Evolutionary conservation across 2,797 vertebrate species (phyloP), one percentile per base, ranked within the genome.

Genomic region (Thamnophis elegans): DNA sequence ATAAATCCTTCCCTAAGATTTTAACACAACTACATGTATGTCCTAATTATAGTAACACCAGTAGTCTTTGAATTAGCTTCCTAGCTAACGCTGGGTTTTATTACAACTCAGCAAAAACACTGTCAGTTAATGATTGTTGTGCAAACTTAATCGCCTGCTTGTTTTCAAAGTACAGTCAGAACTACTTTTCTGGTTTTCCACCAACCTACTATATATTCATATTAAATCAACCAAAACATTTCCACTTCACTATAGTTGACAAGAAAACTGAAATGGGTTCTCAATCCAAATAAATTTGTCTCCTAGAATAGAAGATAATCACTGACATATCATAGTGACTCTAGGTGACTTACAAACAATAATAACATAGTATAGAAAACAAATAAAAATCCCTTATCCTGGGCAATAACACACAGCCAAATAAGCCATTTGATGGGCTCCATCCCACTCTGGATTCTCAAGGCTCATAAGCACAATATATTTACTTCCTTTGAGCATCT

Each of bases 31-130:
- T 95, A 93, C 94, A 92, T 85, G 36, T 0, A 2, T 26, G 54
- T 93, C 86, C 92, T 94, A 93, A 96, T 93, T 95, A 95, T 94
- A 96, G 95, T 0, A 36, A 93, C 78, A 92, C 93, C 92, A 92
- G 95, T 93, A 94, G 90, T 93, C 95, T 95, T 87, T 86, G 94
- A 85, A 94, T 91, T 95, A 93, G 42, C 92, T 94, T 89, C 90
- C 85, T 85, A 92, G 94, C 94, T 95, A 95, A 96, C 59, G 89
- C 92, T 91, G 92, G 96, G 94, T 93, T 93, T 78, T 55, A 92
- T 51, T 78, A 94, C 93, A 92, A 93, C 92, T 65, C 88, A 95
- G 91, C 89, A 87, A 93, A 92, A 94, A 91, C 92, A 90, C 22
- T 91, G 93, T 82, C 65, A 58, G 47, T 42, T 10, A 68, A 58